phyloP scores from a whole-genome alignment of 2,113 vertebrate species.

The Brienomyrus longianalis region DNA sequence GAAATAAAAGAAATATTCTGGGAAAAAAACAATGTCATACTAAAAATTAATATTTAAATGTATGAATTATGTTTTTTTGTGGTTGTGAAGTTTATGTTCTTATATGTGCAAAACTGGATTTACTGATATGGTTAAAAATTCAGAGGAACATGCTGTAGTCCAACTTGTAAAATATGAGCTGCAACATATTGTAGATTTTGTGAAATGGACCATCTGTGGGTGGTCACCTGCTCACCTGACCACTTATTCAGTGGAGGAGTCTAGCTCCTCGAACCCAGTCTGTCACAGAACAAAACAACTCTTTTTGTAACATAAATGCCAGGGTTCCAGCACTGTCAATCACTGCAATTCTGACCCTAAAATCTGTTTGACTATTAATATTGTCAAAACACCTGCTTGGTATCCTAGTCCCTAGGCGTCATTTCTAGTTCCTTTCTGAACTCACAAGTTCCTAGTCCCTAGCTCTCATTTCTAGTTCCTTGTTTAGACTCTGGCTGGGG shows the following conservation, averaged over 20 bases:
- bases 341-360: neutral
- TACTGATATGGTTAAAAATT: neutral
- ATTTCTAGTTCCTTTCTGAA: neutral
- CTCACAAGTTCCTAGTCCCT: too few species aligned
- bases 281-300: neutral
- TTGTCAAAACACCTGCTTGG: too few species aligned
- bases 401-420: neutral
- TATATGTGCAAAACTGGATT: neutral
- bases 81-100: neutral
- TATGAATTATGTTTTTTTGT: too few species aligned
- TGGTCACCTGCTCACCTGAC: neutral
- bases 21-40: too few species aligned
- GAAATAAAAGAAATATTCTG: too few species aligned
- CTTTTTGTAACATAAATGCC: neutral
- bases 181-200: neutral
- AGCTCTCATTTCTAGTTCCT: neutral
- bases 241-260: neutral
- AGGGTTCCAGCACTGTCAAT: neutral
- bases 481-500: neutral
- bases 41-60: too few species aligned
- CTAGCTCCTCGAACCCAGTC: neutral
- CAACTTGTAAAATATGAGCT: neutral
- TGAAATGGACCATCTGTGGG: neutral
- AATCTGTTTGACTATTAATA: neutral
- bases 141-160: neutral